Conservation (phyloP, 1,140 invertebrate species). For the Polypedilum pembai region DNA sequence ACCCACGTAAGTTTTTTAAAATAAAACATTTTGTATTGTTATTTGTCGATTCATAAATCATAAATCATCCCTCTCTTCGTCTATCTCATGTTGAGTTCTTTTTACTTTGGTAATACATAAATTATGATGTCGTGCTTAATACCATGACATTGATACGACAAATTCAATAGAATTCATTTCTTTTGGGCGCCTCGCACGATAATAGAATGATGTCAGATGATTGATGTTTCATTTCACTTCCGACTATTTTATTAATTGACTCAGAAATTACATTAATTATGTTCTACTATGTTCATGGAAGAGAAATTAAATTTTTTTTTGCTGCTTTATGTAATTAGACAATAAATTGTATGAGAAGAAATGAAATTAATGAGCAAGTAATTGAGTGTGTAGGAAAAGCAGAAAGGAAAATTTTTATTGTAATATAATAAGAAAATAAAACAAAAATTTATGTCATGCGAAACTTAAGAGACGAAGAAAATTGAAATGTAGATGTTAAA, state of each 20-base stretch:
- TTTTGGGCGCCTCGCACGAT: neutral
- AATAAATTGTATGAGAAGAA: neutral
- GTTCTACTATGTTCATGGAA: neutral
- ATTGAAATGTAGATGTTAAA: neutral
- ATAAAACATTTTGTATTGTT: neutral
- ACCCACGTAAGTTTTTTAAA: conserved; percentile 8
- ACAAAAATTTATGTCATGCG: neutral
- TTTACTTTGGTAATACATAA: too few relatives aligned
- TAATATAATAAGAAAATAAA: neutral
- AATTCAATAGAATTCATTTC: too few relatives aligned
- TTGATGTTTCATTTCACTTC: neutral
- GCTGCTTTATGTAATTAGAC: too few relatives aligned
- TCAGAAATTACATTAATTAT: neutral
- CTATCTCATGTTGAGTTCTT: neutral
- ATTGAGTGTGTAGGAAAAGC: neutral
- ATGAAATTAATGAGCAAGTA: neutral
- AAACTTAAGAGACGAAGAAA: neutral
- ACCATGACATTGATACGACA: too few relatives aligned
- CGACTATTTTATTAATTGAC: neutral
- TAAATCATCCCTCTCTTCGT: neutral
- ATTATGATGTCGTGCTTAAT: too few relatives aligned
- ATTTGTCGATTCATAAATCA: too few relatives aligned
- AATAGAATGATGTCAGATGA: neutral
- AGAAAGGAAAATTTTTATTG: neutral
- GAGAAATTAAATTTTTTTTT: neutral